phyloP scores from a whole-genome alignment of 2,888 invertebrate species.

The Acholoe squamosa region DNA sequence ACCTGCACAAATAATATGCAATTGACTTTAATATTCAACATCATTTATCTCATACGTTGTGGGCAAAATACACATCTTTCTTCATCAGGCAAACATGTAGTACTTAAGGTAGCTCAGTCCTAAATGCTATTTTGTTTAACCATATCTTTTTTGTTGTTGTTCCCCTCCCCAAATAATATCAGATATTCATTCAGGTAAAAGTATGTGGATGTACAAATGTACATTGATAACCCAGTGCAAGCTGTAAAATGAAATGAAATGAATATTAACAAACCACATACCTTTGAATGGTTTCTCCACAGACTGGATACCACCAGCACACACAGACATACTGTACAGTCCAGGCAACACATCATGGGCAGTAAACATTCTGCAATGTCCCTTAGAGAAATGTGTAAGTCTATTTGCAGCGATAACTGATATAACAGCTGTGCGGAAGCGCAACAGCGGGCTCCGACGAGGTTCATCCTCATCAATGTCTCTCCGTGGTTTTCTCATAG shows the following conservation, averaged over 20 bases:
- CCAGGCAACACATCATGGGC: slow-evolving; percentile 75
- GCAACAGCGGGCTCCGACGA: slow-evolving; percentile 71
- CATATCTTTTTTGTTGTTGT: too few species aligned
- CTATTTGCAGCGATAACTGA: slow-evolving; percentile 80
- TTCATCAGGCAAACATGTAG: too few species aligned
- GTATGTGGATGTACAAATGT: too few species aligned
- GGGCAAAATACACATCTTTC: too few species aligned
- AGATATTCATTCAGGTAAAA: too few species aligned
- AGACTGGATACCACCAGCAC: slow-evolving; percentile 74
- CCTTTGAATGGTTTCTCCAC: slow-evolving; percentile 68
- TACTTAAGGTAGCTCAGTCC: too few species aligned
- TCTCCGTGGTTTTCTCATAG: slow-evolving; percentile 64
- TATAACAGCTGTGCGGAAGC: slow-evolving; percentile 78
- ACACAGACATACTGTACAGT: slow-evolving; percentile 74
- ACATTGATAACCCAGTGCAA: too few species aligned
- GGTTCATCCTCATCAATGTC: slow-evolving; percentile 67
- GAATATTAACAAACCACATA: slow-evolving; percentile 46
- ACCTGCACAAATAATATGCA: not conserved
- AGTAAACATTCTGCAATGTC: slow-evolving; percentile 75
- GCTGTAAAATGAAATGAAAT: too few species aligned
- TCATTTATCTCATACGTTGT: too few species aligned
- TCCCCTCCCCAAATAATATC: too few species aligned
- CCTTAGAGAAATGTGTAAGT: slow-evolving; percentile 72
- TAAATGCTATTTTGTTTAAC: too few species aligned
- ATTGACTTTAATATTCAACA: too few species aligned